Base-by-base conservation (phyloP, 2,888 invertebrate genomes). In the Lochmaea crataegi region DNA sequence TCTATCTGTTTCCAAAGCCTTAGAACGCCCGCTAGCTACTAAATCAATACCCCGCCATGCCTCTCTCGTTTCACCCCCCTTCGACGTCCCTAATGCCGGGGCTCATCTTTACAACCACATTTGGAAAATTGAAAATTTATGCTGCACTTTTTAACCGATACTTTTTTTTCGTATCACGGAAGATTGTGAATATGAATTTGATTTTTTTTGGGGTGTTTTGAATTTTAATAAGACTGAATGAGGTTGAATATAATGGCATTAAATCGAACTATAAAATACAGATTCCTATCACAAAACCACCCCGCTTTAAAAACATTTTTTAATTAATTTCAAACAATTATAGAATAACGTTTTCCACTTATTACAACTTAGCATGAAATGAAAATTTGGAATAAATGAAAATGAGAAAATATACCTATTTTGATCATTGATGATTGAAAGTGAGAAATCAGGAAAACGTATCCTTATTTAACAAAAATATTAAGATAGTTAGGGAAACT, bases 1-100 rank as follows among this genome's bases (percentile, higher is more conserved):
- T 86, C 86, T 86, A 86, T 86, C 86, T 84, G 85, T 83, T 84
- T 82, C 85, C 84, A 83, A 85, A 85, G 84, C 85, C 85, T 85
- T 85, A 85, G 84, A 84, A 84, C 84, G 85, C 85, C 85, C 85
- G 85, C 86, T 84, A 86, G 86, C 86, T 86, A 86, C 86, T 87
- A 86, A 87, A 86, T 87, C 87, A 87, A 87, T 87, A 86, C 86
- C 84, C 81, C 82, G 81, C 82, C 80, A 76, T 76, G 76, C 77
- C 77, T 79, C 76, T 78, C 80, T 80, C 80, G 72, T 79, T 78
- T 76, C 77, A 77, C 79, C 78, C 79, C 82, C 77, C 78, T 76
- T 77, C 82, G 77, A 42, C 16, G 18, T 79, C 65, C 64, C 61
- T 81, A 80, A 79, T 76, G 77, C 78, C 77, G 77, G 79, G 77